Conservation (phyloP, 2,888 invertebrate species). For the Leucozona laternaria region DNA sequence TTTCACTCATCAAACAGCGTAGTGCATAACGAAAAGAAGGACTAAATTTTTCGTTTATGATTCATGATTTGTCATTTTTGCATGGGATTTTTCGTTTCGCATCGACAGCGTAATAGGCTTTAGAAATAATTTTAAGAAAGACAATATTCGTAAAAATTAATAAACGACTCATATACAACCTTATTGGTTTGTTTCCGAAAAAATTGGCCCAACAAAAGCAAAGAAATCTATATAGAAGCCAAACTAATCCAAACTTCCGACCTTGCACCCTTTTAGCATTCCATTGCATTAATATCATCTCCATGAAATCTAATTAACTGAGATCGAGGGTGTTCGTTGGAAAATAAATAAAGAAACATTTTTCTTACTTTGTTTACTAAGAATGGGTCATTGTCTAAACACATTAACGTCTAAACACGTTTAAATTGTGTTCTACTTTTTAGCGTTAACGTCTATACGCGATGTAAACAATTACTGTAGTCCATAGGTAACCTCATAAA, state of each 20-base stretch:
- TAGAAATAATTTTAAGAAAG: no score
- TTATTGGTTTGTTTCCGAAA: no score
- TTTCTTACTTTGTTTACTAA: slow-evolving; percentile 53
- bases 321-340: neutral
- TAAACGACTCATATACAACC: no score
- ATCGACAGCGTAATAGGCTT: no score
- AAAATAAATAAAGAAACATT: slow-evolving; percentile 21
- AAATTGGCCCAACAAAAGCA: neutral
- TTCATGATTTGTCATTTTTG: no score
- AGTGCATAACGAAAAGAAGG: no score
- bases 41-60: no score
- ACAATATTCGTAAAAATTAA: no score
- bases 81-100: no score
- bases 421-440: slow-evolving; percentile 46
- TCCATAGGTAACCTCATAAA: slow-evolving; percentile 40
- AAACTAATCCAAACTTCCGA: neutral
- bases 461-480: slow-evolving; percentile 45
- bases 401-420: slow-evolving; percentile 39
- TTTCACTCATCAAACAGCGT: no score
- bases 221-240: neutral
- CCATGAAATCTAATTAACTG: slow-evolving; percentile 5
- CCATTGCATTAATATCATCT: slow-evolving; percentile 3
- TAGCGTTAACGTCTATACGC: slow-evolving; percentile 48
- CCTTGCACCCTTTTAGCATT: slow-evolving; percentile 16
- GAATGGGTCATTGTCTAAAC: slow-evolving; percentile 58